Evolutionary conservation across 1,140 invertebrate species (phyloP), one percentile per base, ranked within the genome.

Genomic region (Matsumurasca onukii): DNA sequence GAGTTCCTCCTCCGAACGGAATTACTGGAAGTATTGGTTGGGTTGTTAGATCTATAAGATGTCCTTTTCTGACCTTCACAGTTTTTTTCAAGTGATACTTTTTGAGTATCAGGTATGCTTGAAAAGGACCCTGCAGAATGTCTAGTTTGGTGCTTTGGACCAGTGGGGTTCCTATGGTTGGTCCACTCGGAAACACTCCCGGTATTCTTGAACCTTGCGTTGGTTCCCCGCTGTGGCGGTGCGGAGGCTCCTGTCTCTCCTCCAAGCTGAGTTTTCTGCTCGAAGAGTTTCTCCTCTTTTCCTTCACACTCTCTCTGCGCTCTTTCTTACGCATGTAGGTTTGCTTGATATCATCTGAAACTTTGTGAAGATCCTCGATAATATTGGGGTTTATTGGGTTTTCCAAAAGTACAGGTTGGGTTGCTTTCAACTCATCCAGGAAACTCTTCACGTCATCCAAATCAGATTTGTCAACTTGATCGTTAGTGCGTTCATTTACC

Each of bases 171-270:
- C 30, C 55, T 59, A 27, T 25, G 20, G 30, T n/a, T 29, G 55
- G 15, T 29, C n/a, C 13, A 29, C 25, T 29, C 15, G 25, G 22
- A 29, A 27, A 59, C 30, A 9, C 2, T 59, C 30, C 25, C 5
- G 30, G 9, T 27, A 27, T 59, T 3, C 55, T 27, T 59, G 55
- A 59, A 59, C 87, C 73, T 89, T n/a, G n/a, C n/a, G n/a, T n/a
- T n/a, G n/a, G n/a, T n/a, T n/a, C n/a, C n/a, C n/a, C n/a, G n/a
- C n/a, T n/a, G 86, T 88, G 55, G 5, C 55, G 22, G 9, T 27
- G 2, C n/a, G n/a, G 15, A 27, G 3, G 5, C 5, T 5, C 34
- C 5, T 9, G 17, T 5, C 17, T 39, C 5, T 39, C 34, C 34
- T 39, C 34, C 34, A 39, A 39, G n/a, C 55, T 59, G 12, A 22